Conservation (phyloP, 1,140 invertebrate genomes). For the Lasioglossum albipes region DNA sequence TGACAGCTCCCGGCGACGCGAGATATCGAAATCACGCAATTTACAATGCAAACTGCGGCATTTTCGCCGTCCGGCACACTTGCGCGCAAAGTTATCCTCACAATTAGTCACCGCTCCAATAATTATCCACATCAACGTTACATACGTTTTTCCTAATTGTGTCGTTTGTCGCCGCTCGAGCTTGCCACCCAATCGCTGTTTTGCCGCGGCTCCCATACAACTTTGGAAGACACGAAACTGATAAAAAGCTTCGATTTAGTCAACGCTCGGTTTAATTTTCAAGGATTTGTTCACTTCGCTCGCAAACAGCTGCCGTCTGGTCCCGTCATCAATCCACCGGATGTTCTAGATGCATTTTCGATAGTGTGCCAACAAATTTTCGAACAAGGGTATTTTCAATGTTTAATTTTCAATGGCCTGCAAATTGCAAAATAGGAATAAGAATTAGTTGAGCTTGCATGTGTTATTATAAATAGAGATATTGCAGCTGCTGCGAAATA, state of each 20-base stretch:
- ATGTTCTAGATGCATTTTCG: no score
- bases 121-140: constrained; percentile 41
- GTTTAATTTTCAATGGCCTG: no score
- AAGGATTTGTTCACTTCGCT: no score
- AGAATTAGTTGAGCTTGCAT: no score
- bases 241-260: background rate
- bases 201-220: background rate
- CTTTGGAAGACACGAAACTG: background rate
- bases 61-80: constrained; percentile 39
- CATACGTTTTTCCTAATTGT: constrained; percentile 38
- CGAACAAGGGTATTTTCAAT: no score
- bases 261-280: no score
- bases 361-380: no score
- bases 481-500: no score
- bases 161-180: constrained; percentile 21
- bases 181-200: background rate
- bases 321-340: no score
- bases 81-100: constrained; percentile 37
- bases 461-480: no score
- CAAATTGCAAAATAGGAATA: no score
- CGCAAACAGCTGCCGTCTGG: no score
- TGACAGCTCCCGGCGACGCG: background rate
- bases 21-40: constrained; percentile 47
- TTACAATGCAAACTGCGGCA: constrained; percentile 37
- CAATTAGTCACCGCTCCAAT: constrained; percentile 37